A percentile compares a stretch with the other conserved stretches of the same genome.
Evolutionary conservation across 2,113 vertebrate genomes (phyloP).

Genomic region (Strix uralensis): DNA sequence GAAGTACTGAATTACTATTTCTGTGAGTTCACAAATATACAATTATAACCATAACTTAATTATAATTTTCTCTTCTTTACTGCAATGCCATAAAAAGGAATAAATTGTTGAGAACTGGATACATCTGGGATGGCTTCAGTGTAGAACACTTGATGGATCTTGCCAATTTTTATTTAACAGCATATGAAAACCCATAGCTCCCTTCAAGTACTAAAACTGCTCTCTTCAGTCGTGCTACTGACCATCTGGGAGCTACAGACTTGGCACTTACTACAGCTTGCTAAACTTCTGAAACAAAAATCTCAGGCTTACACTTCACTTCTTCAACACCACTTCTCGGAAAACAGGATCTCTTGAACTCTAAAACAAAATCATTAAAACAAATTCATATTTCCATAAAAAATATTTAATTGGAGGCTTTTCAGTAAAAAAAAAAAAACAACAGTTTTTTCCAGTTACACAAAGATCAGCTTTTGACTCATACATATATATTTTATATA

Average conservation of each 20-base stretch:
- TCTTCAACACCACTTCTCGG: constrained; percentile 19
- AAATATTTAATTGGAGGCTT: neutral
- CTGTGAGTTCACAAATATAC: neutral
- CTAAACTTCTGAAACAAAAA: constrained; percentile 12
- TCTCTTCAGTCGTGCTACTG: neutral
- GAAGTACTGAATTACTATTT: neutral
- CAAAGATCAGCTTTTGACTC: neutral
- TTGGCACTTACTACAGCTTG: neutral
- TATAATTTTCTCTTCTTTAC: neutral
- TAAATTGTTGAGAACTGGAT: neutral
- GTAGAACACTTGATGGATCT: neutral
- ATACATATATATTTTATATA: neutral
- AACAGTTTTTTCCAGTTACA: neutral
- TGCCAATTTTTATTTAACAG: neutral
- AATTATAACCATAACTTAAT: neutral
- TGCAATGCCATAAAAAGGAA: neutral
- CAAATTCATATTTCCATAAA: neutral
- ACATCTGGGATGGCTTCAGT: neutral
- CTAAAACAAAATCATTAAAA: neutral
- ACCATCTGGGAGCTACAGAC: constrained; percentile 3
- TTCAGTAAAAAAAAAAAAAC: neutral
- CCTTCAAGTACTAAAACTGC: neutral
- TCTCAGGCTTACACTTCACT: neutral
- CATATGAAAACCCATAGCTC: neutral
- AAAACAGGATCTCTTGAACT: neutral